A percentile compares a stretch with the other conserved stretches of the same genome.
These are phyloP conservation scores for Coenonympha glycerion DNA, from an alignment of 2,888 invertebrate genomes.

Conservation along the genomic window DNA sequence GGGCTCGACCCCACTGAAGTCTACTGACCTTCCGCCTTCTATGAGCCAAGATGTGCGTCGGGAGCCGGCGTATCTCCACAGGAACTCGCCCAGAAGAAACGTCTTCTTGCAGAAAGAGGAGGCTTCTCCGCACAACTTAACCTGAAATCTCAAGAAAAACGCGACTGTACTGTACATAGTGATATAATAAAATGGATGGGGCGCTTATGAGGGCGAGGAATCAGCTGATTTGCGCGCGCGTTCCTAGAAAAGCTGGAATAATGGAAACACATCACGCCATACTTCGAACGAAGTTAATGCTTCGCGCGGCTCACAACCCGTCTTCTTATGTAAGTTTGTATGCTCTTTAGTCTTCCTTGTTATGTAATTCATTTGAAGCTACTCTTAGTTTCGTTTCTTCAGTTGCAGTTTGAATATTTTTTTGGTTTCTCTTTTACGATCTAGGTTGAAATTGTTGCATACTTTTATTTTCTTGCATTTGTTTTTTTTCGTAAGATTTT, in stretches of 20 bases:
- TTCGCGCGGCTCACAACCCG: slow-evolving; percentile 13
- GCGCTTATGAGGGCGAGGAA: slow-evolving; percentile 63
- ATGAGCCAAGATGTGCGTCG: slow-evolving; percentile 68
- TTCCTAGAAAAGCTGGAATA: slow-evolving; percentile 53
- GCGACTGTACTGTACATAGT: slow-evolving; percentile 64
- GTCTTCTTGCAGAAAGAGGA: slow-evolving; percentile 68
- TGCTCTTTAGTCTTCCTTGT: neutral
- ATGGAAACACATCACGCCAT: slow-evolving; percentile 28
- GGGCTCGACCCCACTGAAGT: slow-evolving; percentile 69
- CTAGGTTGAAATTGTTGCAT: no score
- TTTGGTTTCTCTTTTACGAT: no score
- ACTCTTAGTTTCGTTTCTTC: neutral
- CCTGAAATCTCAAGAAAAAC: slow-evolving; percentile 43
- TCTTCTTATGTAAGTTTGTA: slow-evolving; percentile 19
- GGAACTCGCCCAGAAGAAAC: slow-evolving; percentile 66
- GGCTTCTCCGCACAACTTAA: slow-evolving; percentile 39
- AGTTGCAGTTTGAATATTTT: no score
- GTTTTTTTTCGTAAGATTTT: no score
- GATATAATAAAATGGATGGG: slow-evolving; percentile 53
- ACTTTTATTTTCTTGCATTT: no score
- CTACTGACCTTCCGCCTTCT: slow-evolving; percentile 41
- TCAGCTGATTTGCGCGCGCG: slow-evolving; percentile 66
- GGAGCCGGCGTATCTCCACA: slow-evolving; percentile 60
- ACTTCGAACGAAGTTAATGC: neutral
- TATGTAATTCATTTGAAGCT: neutral